A percentile compares a stretch with the other conserved stretches of the same genome.
Conservation (phyloP, 92 coral and sea anemone genomes). For the Parazoanthus atlanticus region DNA sequence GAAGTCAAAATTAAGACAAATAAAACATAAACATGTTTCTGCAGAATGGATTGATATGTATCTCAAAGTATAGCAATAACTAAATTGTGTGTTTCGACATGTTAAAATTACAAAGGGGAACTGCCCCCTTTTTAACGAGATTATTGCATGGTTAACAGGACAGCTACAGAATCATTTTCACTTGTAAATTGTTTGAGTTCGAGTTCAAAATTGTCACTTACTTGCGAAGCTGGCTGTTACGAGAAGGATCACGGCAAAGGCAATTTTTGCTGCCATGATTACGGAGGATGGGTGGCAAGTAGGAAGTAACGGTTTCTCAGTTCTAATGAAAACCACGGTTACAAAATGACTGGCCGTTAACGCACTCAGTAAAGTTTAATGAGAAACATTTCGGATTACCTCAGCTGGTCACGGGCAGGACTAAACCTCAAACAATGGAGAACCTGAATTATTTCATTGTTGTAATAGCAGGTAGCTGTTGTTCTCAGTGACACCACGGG, state of each 20-base stretch:
- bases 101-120: not conserved
- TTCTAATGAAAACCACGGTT: not conserved
- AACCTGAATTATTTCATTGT: constrained; percentile 11
- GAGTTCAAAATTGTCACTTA: not conserved
- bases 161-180: not conserved
- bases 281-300: not conserved
- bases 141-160: not conserved
- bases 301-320: not conserved
- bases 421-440: not conserved
- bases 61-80: not conserved
- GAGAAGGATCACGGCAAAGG: not conserved
- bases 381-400: constrained; percentile 6
- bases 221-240: not conserved
- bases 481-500: not conserved
- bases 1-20: not conserved
- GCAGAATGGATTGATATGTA: not conserved
- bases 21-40: not conserved
- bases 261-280: not conserved
- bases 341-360: not conserved
- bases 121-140: constrained; percentile 6
- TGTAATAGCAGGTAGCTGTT: not conserved
- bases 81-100: not conserved
- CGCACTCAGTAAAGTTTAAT: constrained; percentile 4
- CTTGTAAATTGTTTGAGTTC: not conserved
- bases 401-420: not conserved